A percentile compares a stretch with the other conserved stretches of the same genome.
These are phyloP conservation scores for Pyrrhia umbra DNA, from an alignment of 2,888 invertebrate species.

Conservation along the genomic window DNA sequence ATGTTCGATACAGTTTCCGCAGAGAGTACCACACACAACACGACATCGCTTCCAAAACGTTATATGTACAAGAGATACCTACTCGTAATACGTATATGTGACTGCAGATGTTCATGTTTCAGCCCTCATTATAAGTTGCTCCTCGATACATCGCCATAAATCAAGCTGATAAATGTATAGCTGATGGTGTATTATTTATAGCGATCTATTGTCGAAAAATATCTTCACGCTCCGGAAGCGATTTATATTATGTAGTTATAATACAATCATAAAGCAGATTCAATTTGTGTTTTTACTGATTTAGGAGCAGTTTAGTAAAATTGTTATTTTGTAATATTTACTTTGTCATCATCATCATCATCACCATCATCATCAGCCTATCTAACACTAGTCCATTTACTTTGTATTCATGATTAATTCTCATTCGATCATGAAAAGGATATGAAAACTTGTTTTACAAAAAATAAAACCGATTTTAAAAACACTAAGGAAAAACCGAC, in stretches of 20 bases:
- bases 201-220: not conserved
- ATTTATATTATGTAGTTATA: no score
- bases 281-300: not conserved
- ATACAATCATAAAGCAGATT: not conserved
- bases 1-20: not conserved
- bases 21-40: not conserved
- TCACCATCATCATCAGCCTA: not conserved
- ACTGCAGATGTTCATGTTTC: conserved; percentile 30
- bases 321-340: no score
- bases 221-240: not conserved
- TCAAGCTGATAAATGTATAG: conserved; percentile 56
- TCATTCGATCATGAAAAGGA: not conserved
- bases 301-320: not conserved
- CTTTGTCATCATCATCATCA: not conserved
- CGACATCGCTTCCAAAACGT: not conserved
- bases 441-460: no score
- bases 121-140: conserved; percentile 40
- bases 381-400: conserved; percentile 1
- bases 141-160: conserved; percentile 50
- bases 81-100: not conserved
- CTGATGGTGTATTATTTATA: conserved; percentile 49
- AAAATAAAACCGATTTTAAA: no score
- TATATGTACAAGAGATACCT: not conserved
- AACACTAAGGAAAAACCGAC: no score
- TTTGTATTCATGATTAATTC: conserved; percentile 20